Evolutionary conservation across 2,888 invertebrate genomes (phyloP).

Genomic region (Allolobophora icterica): DNA sequence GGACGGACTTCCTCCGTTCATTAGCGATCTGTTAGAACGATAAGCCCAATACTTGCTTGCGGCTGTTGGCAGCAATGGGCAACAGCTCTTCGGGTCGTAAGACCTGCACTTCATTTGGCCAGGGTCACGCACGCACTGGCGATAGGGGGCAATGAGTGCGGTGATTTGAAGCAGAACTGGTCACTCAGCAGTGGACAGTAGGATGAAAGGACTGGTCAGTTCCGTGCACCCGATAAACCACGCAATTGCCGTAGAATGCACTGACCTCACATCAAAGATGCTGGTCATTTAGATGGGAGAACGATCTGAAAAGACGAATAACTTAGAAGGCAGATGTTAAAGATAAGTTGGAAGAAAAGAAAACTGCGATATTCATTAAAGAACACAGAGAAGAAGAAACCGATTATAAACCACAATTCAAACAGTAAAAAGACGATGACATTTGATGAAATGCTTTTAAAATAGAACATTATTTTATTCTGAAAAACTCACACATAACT

Average conservation of each 20-base stretch:
- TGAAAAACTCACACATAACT: too few species aligned
- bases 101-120: background rate
- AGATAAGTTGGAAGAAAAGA: background rate
- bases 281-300: too few species aligned
- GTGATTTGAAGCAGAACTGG: background rate
- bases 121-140: background rate
- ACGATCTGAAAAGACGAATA: background rate
- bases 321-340: background rate
- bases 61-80: background rate
- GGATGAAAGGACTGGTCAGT: background rate
- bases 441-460: too few species aligned
- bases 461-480: too few species aligned
- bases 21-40: slow-evolving; percentile 12
- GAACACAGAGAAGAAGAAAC: too few species aligned
- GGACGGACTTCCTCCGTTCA: background rate
- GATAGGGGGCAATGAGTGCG: background rate
- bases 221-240: background rate
- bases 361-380: background rate
- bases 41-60: background rate
- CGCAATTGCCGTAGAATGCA: background rate
- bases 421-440: too few species aligned
- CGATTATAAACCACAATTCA: too few species aligned
- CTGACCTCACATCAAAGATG: background rate
- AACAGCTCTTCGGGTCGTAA: slow-evolving; percentile 17
- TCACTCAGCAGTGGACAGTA: background rate